Base-by-base conservation (phyloP, 2,113 vertebrate genomes). In the Malurus cyaneus region DNA sequence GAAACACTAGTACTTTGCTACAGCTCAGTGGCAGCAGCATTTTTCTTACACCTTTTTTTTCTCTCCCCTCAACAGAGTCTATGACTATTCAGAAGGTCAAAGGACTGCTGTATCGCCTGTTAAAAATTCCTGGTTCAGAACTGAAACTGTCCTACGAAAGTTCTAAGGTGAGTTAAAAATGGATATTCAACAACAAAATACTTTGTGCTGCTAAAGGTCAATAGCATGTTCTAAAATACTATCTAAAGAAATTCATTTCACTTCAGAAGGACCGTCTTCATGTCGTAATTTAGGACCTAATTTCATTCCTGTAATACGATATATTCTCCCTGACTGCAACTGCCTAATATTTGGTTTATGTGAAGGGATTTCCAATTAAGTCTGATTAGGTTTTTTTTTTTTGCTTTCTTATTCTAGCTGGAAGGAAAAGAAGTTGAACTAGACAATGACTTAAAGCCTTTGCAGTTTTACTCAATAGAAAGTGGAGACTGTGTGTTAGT, bases 1-100 rank as follows among this genome's bases (percentile, higher is more conserved):
- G 79, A 85, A 92, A 62, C 50, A 56, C 50, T 36, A 31, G 41
- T 62, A 46, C 69, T 85, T 39, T 29, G 71, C 80, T 89, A 89
- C 74, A 87, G 87, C 70, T 79, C 87, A 46, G 57, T 70, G 65
- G 41, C 66, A 96, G 91, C 88, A 94, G 91, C 80, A 36, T 72
- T 78, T 72, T 83, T 56, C 36, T 71, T 47, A 8, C 8, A 46
- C 50, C 64, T 72, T 72, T 89, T 20, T 31, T 61, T 59, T 93
- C 54, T 72, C 73, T 87, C 60, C 61, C 59, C 69, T 92, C 46
- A 25, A 28, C 83, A 99, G 99, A 97, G 20, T 98, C 98, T 67
- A 99, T 99, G 99, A 98, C 97, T 13, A 67, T 99, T 71, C 99
- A 99, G 92, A 99, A 98, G 94, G 98, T 99, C 93, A 99, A 99